Conservation (phyloP, 2,888 invertebrate species). For the Cyclophora albipunctata region DNA sequence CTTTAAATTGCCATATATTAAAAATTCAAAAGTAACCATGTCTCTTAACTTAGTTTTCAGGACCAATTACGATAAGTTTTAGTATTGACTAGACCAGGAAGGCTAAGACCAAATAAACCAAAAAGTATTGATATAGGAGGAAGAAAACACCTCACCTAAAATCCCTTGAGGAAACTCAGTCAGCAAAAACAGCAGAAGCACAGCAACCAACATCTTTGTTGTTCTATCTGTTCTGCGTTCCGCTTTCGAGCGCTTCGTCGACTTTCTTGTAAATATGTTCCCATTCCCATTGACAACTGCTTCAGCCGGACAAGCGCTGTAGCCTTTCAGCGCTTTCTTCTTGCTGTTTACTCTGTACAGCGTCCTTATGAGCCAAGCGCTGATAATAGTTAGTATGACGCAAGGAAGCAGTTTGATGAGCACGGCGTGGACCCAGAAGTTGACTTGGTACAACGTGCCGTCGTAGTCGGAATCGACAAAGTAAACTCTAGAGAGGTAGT, state of each 20-base stretch:
- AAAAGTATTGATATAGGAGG: too few species aligned
- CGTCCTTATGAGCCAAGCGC: conserved; percentile 81
- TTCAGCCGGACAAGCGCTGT: conserved; percentile 57
- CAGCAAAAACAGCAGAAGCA: conserved; percentile 87
- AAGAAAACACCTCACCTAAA: conserved; percentile 61
- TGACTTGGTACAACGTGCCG: conserved; percentile 78
- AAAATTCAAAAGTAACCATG: too few species aligned
- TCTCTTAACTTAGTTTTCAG: too few species aligned
- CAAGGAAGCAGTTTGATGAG: conserved; percentile 88
- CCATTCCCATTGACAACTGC: conserved; percentile 51
- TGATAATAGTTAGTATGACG: conserved; percentile 83
- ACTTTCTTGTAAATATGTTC: conserved; percentile 55
- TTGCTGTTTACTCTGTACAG: conserved; percentile 81
- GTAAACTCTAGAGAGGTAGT: conserved; percentile 51
- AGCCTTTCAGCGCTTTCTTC: conserved; percentile 76
- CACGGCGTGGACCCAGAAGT: conserved; percentile 89
- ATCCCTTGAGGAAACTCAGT: conserved; percentile 93
- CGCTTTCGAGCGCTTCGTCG: conserved; percentile 58
- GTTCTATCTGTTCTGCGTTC: conserved; percentile 81
- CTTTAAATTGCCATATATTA: too few species aligned
- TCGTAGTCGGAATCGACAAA: conserved; percentile 74
- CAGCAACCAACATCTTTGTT: conserved; percentile 91
- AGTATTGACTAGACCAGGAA: too few species aligned
- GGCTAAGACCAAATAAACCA: too few species aligned
- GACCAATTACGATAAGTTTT: too few species aligned